Percentiles rank a stretch among this genome's conserved stretches.
Conservation (phyloP, 2,113 vertebrate species). For the Rhineura floridana region DNA sequence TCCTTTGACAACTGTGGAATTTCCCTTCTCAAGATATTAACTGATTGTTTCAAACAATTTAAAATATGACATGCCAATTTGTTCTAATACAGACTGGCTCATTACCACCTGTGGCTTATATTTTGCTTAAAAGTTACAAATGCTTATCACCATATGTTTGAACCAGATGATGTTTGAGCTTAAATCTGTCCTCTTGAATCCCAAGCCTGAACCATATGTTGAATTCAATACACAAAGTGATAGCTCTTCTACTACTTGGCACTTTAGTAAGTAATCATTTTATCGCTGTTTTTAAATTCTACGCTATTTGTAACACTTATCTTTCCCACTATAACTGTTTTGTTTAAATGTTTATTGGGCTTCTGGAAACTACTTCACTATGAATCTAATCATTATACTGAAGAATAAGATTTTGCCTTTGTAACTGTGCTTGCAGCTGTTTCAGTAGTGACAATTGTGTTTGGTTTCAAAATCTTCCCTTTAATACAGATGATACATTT, state of each 20-base stretch:
- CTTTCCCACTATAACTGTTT: background rate
- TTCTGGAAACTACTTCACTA: background rate
- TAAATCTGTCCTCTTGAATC: background rate
- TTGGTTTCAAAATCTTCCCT: background rate
- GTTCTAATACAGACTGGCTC: background rate
- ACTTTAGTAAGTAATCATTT: background rate
- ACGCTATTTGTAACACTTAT: background rate
- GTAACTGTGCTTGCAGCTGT: background rate
- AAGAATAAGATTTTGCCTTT: background rate
- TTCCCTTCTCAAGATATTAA: background rate
- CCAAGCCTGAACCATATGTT: background rate
- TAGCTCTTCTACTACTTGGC: background rate
- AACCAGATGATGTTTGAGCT: slow-evolving; percentile 6
- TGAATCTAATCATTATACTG: background rate
- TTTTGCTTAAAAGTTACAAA: slow-evolving; percentile 8
- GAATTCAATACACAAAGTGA: background rate
- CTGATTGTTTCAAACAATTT: background rate
- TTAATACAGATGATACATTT: background rate
- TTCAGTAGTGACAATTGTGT: background rate
- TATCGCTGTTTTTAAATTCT: background rate
- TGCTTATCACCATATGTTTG: slow-evolving; percentile 8
- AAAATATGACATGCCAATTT: background rate
- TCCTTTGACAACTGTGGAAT: background rate
- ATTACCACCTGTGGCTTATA: slow-evolving; percentile 20
- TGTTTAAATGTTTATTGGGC: too few species aligned